phyloP scores from a whole-genome alignment of 2,888 invertebrate species.

The Globia sparganii region DNA sequence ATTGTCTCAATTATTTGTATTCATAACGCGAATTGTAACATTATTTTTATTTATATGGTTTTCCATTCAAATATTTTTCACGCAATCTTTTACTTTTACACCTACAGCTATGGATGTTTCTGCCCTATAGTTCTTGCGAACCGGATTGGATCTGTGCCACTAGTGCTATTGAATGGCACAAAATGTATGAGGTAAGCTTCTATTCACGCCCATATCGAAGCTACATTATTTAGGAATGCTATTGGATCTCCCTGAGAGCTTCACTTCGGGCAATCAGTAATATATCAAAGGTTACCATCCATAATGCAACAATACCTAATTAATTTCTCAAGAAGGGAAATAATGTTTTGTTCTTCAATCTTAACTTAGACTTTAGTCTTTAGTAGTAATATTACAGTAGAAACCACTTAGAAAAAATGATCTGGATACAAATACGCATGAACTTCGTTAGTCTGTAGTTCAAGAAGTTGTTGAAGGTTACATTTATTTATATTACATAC shows the following conservation, averaged over 20 bases:
- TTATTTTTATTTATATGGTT: constrained; percentile 61
- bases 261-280: constrained; percentile 12
- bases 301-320: constrained; percentile 6
- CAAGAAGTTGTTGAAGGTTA: constrained; percentile 53
- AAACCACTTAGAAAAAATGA: neutral
- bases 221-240: constrained; percentile 43
- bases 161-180: constrained; percentile 54
- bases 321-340: neutral
- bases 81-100: constrained; percentile 13
- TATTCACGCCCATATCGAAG: constrained; percentile 29
- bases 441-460: constrained; percentile 33
- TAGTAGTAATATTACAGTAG: neutral
- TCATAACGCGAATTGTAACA: constrained; percentile 64
- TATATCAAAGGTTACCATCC: constrained; percentile 12
- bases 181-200: constrained; percentile 58
- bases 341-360: neutral
- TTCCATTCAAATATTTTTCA: constrained; percentile 29
- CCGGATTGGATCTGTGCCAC: constrained; percentile 61
- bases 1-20: constrained; percentile 75
- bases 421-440: constrained; percentile 31
- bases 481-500: constrained; percentile 40
- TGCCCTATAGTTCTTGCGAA: constrained; percentile 52
- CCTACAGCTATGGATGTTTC: constrained; percentile 31
- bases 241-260: constrained; percentile 31
- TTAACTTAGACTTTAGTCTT: neutral